Evolutionary conservation across 2,888 invertebrate genomes (phyloP), one percentile per base, ranked within the genome.

Genomic region (Chalcosyrphus nemorum): DNA sequence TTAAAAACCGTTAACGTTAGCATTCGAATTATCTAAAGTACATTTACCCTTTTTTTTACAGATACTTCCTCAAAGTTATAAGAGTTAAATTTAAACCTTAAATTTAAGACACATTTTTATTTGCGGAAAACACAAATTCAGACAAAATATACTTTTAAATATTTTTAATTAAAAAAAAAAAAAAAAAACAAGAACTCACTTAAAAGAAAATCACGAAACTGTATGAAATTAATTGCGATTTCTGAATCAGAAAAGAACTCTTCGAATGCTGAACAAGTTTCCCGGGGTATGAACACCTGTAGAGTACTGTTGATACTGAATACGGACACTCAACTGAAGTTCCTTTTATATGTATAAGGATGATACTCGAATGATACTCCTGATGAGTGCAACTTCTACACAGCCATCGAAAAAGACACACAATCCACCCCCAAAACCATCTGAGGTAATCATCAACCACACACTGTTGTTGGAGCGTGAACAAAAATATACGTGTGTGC

Each of bases 301-400:
- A 86, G 87, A 86, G 87, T 70, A 86, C 87, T 81, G 68, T 86
- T 76, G 70, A 78, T 72, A 87, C 87, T 87, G 85, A 87, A 82
- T 66, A 15, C 50, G 17, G 38, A 43, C 7, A 68, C 81, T 72
- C 65, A 32, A 78, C 66, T 75, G 63, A 81, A 86, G 86, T 86
- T 82, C 71, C 81, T 72, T 87, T 86, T 87, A 87, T 74, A 24
- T 24, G 24, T 24, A 86, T 81, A 86, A 74, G 65, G 61, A 66
- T 41, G 78, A 47, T 59, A 61, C 41, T 74, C 75, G 41, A 17
- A 43, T 32, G 21, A 52, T 43, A 76, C 65, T 43, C 45, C 5
- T 66, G 59, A 54, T 47, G 52, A 52, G 65, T 80, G 78, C 54
- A 72, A 61, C 57, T 56, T 24, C 29, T n/a, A 71, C 68, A 70